A percentile compares a stretch with the other conserved stretches of the same genome.
Conservation (phyloP, 2,888 invertebrate genomes). For the Netelia fuscicornis region DNA sequence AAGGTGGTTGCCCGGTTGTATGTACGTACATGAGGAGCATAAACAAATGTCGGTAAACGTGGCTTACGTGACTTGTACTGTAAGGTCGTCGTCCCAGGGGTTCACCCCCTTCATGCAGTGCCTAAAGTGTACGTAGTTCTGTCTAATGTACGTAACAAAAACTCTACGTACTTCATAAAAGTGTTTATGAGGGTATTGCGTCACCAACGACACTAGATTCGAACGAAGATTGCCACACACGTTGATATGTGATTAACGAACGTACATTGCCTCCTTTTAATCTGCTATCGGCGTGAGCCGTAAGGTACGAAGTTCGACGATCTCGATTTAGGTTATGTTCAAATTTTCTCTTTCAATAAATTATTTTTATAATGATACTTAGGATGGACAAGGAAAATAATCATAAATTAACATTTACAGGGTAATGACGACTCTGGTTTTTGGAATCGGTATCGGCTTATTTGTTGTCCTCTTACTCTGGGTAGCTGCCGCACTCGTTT, state of each 20-base stretch:
- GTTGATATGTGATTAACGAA: not conserved
- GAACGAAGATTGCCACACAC: not conserved
- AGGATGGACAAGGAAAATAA: not conserved
- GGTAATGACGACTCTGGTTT: slow-evolving; percentile 83
- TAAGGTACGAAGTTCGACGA: slow-evolving; percentile 47
- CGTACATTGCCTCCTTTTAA: slow-evolving; percentile 6
- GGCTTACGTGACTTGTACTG: slow-evolving; percentile 58
- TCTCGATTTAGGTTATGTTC: slow-evolving; percentile 45
- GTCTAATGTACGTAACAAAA: not conserved
- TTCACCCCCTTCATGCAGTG: slow-evolving; percentile 29
- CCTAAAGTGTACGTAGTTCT: not conserved
- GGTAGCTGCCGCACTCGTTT: slow-evolving; percentile 88
- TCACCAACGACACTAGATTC: no score
- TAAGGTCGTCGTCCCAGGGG: slow-evolving; percentile 13
- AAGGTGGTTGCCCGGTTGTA: not conserved
- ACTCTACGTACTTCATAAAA: not conserved
- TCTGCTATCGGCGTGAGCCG: slow-evolving; percentile 19
- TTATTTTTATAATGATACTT: not conserved
- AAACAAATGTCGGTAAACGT: slow-evolving; percentile 31
- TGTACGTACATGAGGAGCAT: slow-evolving; percentile 14
- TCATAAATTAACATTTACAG: slow-evolving; percentile 48
- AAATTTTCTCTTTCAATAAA: slow-evolving; percentile 4
- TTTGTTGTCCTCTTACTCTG: slow-evolving; percentile 89
- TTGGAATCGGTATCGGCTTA: slow-evolving; percentile 88
- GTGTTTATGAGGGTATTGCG: not conserved